Evolutionary conservation across 2,888 invertebrate species (phyloP).

Genomic region (Trachelus stipa): DNA sequence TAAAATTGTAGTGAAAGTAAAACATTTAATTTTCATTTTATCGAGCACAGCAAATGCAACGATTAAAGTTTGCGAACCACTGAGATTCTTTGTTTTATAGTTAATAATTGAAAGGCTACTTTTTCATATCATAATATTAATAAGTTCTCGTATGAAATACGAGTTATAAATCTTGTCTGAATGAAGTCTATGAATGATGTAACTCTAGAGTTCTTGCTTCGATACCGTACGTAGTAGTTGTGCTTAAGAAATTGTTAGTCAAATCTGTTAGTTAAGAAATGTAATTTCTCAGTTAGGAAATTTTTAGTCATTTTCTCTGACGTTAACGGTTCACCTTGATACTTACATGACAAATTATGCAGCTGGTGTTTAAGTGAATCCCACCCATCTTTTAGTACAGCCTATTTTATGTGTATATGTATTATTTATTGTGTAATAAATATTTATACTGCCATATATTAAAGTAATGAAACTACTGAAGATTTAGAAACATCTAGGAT

Average conservation of each 20-base stretch:
- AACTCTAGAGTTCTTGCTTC: background rate
- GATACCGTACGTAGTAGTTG: background rate
- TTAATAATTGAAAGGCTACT: background rate
- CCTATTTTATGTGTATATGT: background rate
- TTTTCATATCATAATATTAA: background rate
- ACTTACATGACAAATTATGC: background rate
- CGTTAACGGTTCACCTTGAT: background rate
- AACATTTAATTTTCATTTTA: background rate
- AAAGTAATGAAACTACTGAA: background rate
- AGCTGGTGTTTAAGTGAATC: background rate
- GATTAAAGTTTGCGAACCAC: background rate
- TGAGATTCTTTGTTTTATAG: background rate
- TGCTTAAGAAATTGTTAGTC: background rate
- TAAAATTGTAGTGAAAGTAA: background rate
- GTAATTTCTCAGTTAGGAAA: background rate
- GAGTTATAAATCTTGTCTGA: background rate
- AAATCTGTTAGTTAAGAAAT: background rate
- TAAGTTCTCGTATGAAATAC: background rate
- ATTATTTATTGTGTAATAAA: background rate
- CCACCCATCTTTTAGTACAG: background rate
- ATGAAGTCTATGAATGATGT: background rate
- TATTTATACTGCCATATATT: background rate
- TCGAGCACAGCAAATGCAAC: background rate
- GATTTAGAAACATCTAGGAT: background rate
- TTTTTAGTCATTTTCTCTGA: background rate